These are phyloP conservation scores for Phortica variegata DNA, from an alignment of 1,140 invertebrate species.

Conservation along the genomic window DNA sequence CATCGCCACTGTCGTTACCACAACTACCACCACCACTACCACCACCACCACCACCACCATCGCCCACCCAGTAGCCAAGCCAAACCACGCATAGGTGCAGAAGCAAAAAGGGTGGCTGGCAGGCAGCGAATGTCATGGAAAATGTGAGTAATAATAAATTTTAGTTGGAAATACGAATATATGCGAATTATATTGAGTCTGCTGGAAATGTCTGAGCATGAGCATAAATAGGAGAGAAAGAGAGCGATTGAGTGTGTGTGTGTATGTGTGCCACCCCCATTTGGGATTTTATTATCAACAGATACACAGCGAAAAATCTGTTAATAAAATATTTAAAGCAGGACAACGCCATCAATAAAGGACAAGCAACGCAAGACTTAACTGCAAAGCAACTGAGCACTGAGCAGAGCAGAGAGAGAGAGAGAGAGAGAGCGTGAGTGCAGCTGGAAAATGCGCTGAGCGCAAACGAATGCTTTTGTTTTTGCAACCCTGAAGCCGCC, in stretches of 20 bases:
- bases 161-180: no score
- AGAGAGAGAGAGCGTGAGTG: constrained; percentile 7
- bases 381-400: neutral
- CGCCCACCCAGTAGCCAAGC: no score
- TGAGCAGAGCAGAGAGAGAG: neutral
- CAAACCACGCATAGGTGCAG: no score
- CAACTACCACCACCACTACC: no score
- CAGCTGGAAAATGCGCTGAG: constrained; percentile 49
- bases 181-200: constrained; percentile 24
- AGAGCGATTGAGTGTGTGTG: constrained; percentile 15
- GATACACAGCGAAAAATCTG: constrained; percentile 43
- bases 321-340: constrained; percentile 22
- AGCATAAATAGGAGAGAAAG: constrained; percentile 1
- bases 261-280: constrained; percentile 34
- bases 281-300: constrained; percentile 1
- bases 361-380: constrained; percentile 12
- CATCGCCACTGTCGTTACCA: constrained; percentile 13
- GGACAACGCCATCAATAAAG: constrained; percentile 3
- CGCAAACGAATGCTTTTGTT: no score
- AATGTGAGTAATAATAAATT: no score
- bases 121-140: no score
- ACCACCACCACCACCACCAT: no score
- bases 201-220: constrained; percentile 10
- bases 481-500: constrained; percentile 44
- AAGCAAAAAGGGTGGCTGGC: no score